Base-by-base conservation (phyloP, 2,113 vertebrate species). In the Phaethon lepturus region DNA sequence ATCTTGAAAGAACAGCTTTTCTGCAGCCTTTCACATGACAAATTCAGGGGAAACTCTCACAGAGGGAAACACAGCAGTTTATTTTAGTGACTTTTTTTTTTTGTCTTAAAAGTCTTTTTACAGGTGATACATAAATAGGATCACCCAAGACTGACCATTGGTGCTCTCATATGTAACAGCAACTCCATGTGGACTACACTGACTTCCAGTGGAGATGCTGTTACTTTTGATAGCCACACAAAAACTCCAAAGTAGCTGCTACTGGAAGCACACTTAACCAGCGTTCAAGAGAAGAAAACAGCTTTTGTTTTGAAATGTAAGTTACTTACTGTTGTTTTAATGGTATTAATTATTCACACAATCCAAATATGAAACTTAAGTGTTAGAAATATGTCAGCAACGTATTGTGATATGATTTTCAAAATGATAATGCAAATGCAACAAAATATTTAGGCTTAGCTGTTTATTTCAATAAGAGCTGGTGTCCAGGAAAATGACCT, bases 191-290 rank as follows among this genome's bases (percentile, higher is more conserved):
- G 98, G 98, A 98, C 97, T 97, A 94, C 66, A 45, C 44, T 71
- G 73, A 97, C 88, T 98, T 98, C 98, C 98, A 99, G 98, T 98
- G 98, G 98, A 98, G 98, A 93, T 97, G 97, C 97, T 98, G 98
- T 98, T 98, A 98, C 98, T 98, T 98, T 97, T 98, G 98, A 98
- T 97, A 97, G 97, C 69, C 73, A 89, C 98, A 97, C 88, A 86
- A 91, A 89, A 49, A 86, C 97, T 91, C 24, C 82, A 58, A 17
- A 69, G 81, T 45, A 76, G 73, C 88, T 88, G 42, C 62, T 88
- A 81, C 69, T 73, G 52, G 59, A 88, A 95, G 25, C 26, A 49
- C 0, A 1, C 56, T 75, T 49, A 84, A 24, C 67, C 49, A 68
- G 9, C 52, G 28, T 11, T 45, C 60, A 80, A 44, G 68, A 29